These are phyloP conservation scores for Liposcelis brunnea DNA, from an alignment of 2,888 invertebrate genomes.

Conservation along the genomic window DNA sequence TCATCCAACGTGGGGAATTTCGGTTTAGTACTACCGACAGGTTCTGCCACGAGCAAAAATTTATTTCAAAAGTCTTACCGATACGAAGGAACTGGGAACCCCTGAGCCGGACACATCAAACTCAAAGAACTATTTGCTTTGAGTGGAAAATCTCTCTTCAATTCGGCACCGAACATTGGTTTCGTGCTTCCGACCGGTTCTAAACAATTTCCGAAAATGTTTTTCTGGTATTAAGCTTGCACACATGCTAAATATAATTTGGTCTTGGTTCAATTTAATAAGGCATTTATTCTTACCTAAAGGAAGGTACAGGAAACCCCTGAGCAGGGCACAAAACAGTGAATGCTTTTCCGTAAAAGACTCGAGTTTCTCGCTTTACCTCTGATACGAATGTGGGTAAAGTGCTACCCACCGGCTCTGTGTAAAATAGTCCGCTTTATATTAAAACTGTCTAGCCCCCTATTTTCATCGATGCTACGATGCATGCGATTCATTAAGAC, in stretches of 20 bases:
- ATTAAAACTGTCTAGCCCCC: too few relatives aligned
- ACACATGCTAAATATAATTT: slow-evolving; percentile 43
- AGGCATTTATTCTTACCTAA: slow-evolving; percentile 35
- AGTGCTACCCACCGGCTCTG: slow-evolving; percentile 53
- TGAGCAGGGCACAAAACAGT: slow-evolving; percentile 48
- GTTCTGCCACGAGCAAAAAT: slow-evolving; percentile 33
- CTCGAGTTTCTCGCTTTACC: slow-evolving; percentile 13
- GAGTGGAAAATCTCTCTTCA: slow-evolving; percentile 14
- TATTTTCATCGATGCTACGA: too few relatives aligned
- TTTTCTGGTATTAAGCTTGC: slow-evolving; percentile 30
- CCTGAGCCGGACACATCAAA: slow-evolving; percentile 21
- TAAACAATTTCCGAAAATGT: too few relatives aligned
- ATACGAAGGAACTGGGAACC: slow-evolving; percentile 21
- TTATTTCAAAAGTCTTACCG: slow-evolving; percentile 15
- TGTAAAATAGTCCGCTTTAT: too few relatives aligned
- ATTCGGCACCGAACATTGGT: slow-evolving; percentile 26
- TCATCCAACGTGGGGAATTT: slow-evolving; percentile 30
- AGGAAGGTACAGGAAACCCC: slow-evolving; percentile 54
- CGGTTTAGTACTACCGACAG: slow-evolving; percentile 35
- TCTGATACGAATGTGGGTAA: slow-evolving; percentile 32
- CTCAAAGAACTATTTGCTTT: slow-evolving; percentile 10
- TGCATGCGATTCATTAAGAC: too few relatives aligned
- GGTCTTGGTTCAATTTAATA: slow-evolving; percentile 1
- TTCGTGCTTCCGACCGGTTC: slow-evolving; percentile 23
- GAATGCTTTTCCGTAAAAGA: slow-evolving; percentile 24